Base-by-base conservation (phyloP, 1,140 invertebrate species). In the Formica exsecta region DNA sequence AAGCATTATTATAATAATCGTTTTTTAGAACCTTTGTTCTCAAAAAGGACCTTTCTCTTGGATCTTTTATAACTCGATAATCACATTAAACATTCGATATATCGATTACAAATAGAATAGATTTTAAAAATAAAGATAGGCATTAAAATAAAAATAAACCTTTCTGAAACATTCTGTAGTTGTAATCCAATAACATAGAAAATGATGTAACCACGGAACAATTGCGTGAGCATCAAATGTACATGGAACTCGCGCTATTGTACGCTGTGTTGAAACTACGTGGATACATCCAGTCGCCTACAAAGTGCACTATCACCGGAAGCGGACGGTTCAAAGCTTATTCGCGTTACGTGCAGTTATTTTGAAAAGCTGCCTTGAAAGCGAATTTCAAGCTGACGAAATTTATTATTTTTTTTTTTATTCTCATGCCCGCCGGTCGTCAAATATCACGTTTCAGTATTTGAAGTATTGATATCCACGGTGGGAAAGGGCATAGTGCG, bases 391-490 rank as follows among this genome's bases (percentile, higher is more conserved):
- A 9, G 61, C 25, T 19, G 57, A 48, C 54, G 11, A 59, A 22
- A 70, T 44, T 54, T 36, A 51, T 51, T 44, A 32, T 29, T 32
- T 36, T 41, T 80, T 16, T 51, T 51, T 51, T 51, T 51, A 51
- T 51, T 51, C 16, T 59, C 8, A 16, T 32, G 7, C 48, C 11
- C 38, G 16, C 16, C n/a, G 8, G 13, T 62, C 9, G 22, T 41
- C 57, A 83, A 83, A 62, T 61, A 22, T 81, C 66, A 73, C 25
- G 29, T 83, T 74, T 74, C 54, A 48, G 48, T 74, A 74, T 74
- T 74, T 73, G 25, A 83, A 38, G 5, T 32, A 32, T 32, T 16
- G 13, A 29, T 25, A 32, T 32, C 38, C 25, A 25, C 54, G 13
- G 13, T 48, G 16, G 48, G 4, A 73, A 81, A 59, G 22, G 7